These are phyloP conservation scores for Hylia prasina DNA, from an alignment of 2,113 vertebrate genomes.

Conservation along the genomic window DNA sequence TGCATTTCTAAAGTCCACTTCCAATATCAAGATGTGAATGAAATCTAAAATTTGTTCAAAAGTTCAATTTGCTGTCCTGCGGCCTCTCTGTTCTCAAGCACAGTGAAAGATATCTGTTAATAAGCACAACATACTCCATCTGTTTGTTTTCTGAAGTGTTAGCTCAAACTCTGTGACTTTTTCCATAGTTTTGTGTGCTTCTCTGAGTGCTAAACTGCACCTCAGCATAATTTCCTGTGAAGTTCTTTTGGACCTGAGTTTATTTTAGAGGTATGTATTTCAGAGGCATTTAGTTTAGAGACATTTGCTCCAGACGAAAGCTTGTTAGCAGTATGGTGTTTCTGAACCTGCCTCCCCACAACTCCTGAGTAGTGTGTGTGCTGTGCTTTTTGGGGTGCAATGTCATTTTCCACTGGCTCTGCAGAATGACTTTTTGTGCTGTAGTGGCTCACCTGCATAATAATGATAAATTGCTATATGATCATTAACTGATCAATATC, in stretches of 20 bases:
- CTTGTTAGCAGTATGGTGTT: not conserved
- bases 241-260: not conserved
- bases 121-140: not conserved
- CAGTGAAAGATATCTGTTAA: not conserved
- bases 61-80: not conserved
- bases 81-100: not conserved
- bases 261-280: not conserved
- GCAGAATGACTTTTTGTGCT: not conserved
- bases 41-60: not conserved
- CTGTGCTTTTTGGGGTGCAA: not conserved
- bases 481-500: slow-evolving; percentile 21
- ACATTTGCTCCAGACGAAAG: not conserved
- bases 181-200: not conserved
- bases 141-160: not conserved
- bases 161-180: not conserved
- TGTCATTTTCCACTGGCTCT: not conserved
- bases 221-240: not conserved
- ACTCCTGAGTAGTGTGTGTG: not conserved
- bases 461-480: not conserved
- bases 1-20: not conserved
- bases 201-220: not conserved
- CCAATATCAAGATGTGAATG: not conserved
- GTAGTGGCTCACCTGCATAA: not conserved
- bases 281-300: not conserved
- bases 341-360: not conserved